These are phyloP conservation scores for Opisthocomus hoazin DNA, from an alignment of 2,113 vertebrate genomes.

Conservation along the genomic window DNA sequence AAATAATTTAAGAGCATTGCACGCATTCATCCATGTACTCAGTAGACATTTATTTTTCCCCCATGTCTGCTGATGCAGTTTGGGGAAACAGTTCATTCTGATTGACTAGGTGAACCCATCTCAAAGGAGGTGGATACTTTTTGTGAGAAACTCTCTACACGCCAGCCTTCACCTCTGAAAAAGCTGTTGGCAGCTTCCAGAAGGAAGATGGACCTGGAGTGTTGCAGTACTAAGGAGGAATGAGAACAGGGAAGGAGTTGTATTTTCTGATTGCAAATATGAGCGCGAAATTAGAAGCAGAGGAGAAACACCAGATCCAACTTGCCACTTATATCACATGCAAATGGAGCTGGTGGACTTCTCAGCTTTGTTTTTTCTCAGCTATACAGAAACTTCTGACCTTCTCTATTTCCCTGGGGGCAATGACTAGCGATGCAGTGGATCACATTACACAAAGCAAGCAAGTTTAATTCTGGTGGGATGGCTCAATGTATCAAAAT, in stretches of 20 bases:
- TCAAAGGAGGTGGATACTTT: background rate
- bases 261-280: background rate
- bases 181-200: background rate
- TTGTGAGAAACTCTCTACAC: background rate
- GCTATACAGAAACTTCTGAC: background rate
- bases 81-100: background rate
- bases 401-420: background rate
- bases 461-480: background rate
- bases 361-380: background rate
- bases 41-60: background rate
- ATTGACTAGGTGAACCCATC: background rate
- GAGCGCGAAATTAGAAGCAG: background rate
- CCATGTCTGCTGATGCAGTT: background rate
- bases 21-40: background rate
- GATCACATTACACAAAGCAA: background rate
- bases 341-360: background rate
- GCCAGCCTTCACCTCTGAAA: background rate
- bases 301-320: background rate
- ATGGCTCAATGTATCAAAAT: background rate
- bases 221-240: background rate
- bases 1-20: constrained; percentile 11
- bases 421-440: background rate
- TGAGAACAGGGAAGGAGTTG: background rate
- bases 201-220: background rate
- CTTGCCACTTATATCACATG: background rate